phyloP scores from a whole-genome alignment of 2,888 invertebrate genomes.

The Eupsilia transversa region DNA sequence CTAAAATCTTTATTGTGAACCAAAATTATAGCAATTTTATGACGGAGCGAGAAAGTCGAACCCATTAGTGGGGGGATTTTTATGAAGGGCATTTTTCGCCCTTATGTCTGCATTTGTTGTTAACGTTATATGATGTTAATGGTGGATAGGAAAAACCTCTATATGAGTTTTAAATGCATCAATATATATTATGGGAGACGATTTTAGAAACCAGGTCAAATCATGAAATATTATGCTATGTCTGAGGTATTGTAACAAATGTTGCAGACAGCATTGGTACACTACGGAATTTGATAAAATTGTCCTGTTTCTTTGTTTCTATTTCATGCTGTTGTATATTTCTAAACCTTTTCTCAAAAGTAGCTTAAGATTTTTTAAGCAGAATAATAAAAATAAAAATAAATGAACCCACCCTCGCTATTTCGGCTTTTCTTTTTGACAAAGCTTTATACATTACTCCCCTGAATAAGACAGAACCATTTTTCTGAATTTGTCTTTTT shows the following conservation, averaged over 20 bases:
- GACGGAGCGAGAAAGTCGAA: constrained; percentile 35
- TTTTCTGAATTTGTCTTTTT: constrained; percentile 65
- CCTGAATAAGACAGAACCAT: constrained; percentile 39
- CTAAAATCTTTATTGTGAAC: constrained; percentile 53
- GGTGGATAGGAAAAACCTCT: constrained; percentile 20
- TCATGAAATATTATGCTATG: background rate
- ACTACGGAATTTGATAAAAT: background rate
- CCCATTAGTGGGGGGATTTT: constrained; percentile 56
- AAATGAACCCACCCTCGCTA: constrained; percentile 45
- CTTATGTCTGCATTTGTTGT: constrained; percentile 31
- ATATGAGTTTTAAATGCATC: background rate
- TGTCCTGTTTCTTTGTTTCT: constrained; percentile 14
- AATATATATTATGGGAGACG: background rate
- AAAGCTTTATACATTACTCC: constrained; percentile 47
- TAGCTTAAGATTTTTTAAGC: constrained; percentile 31
- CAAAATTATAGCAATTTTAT: constrained; percentile 56
- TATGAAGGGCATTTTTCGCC: constrained; percentile 51
- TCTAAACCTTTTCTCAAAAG: constrained; percentile 17
- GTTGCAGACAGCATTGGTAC: background rate
- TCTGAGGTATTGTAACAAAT: background rate
- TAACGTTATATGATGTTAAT: constrained; percentile 18
- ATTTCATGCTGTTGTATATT: constrained; percentile 8
- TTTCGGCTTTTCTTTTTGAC: constrained; percentile 53
- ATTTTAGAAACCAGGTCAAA: background rate
- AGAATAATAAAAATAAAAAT: constrained; percentile 37